Percentiles rank a stretch among this genome's conserved stretches.
These are phyloP conservation scores for Parelbella ahira DNA, from an alignment of 2,888 invertebrate species.

Conservation along the genomic window DNA sequence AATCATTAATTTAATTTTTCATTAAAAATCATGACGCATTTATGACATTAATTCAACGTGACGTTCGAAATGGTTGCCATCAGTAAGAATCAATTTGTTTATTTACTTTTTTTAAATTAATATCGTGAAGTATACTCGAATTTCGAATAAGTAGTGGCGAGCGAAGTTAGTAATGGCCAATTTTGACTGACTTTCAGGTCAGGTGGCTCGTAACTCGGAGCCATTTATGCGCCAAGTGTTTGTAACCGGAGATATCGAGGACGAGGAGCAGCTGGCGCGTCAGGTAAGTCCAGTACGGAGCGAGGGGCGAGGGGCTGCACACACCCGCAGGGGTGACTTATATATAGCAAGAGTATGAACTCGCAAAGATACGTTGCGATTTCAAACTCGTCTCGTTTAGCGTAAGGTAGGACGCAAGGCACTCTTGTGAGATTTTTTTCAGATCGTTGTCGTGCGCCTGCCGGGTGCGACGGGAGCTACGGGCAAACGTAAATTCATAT, in stretches of 20 bases:
- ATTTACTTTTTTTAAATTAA: too few species aligned
- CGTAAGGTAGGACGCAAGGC: conserved; percentile 45
- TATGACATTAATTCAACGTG: too few species aligned
- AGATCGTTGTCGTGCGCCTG: conserved; percentile 58
- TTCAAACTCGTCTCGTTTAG: conserved; percentile 52
- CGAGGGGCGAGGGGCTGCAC: not conserved
- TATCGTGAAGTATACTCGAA: too few species aligned
- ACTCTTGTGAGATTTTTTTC: conserved; percentile 66
- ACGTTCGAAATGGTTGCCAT: too few species aligned
- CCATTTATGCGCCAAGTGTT: conserved; percentile 98
- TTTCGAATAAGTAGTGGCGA: too few species aligned
- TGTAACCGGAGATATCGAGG: conserved; percentile 84
- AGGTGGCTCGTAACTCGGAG: conserved; percentile 96
- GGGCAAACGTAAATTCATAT: conserved; percentile 61
- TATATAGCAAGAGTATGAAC: conserved; percentile 53
- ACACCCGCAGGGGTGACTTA: too few species aligned
- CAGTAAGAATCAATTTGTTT: too few species aligned
- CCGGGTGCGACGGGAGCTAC: conserved; percentile 51
- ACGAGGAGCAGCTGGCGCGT: conserved; percentile 81
- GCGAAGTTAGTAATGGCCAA: conserved; percentile 49
- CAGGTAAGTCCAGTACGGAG: conserved; percentile 78
- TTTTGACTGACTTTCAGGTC: conserved; percentile 80
- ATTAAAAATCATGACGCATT: too few species aligned
- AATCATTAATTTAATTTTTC: too few species aligned
- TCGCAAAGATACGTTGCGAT: conserved; percentile 52